Evolutionary conservation across 2,797 vertebrate species (phyloP).

Genomic region (Etheostoma perlongum): DNA sequence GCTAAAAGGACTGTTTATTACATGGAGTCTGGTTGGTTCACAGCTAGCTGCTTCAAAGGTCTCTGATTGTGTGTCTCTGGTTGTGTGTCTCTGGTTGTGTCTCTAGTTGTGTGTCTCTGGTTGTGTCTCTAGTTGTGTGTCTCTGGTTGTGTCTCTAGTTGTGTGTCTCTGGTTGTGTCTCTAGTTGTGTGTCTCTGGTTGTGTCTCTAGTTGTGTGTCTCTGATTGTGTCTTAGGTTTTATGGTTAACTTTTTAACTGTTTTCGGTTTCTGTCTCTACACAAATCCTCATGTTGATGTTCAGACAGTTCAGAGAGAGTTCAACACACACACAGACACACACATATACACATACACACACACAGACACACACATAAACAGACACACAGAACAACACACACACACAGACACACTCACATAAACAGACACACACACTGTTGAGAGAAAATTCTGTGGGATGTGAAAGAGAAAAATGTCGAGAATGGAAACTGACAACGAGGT

Average conservation of each 20-base stretch:
- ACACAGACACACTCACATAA: too few species aligned
- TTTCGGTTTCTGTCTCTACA: constrained; percentile 7
- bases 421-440: too few species aligned
- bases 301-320: constrained; percentile 43
- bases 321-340: constrained; percentile 18
- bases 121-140: not conserved
- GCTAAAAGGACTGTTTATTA: too few species aligned
- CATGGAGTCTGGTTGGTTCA: too few species aligned
- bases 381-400: not conserved
- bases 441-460: too few species aligned
- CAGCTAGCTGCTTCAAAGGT: too few species aligned
- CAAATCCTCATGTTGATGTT: constrained; percentile 49
- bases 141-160: not conserved
- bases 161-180: not conserved
- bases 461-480: too few species aligned
- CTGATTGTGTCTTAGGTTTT: constrained; percentile 1
- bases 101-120: not conserved
- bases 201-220: not conserved
- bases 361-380: not conserved
- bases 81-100: not conserved
- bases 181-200: not conserved
- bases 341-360: not conserved
- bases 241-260: constrained; percentile 20
- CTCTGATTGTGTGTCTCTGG: too few species aligned
- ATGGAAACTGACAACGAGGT: not conserved